Evolutionary conservation across 1,140 invertebrate species (phyloP), one percentile per base, ranked within the genome.

Genomic region (Trachymyrmex cornetzi): DNA sequence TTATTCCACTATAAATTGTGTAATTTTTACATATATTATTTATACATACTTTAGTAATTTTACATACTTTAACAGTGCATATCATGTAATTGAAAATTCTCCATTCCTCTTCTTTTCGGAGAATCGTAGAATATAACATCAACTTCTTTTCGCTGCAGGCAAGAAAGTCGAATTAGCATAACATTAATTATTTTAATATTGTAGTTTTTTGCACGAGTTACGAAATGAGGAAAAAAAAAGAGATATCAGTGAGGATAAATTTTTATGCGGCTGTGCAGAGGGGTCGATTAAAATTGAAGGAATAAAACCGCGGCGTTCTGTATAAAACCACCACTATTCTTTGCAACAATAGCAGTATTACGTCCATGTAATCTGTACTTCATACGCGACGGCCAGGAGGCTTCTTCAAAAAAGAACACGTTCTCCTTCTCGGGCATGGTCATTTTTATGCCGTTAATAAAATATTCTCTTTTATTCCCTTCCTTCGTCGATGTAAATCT

Each of bases 381-480:
- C 38, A 84, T 74, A 61, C 38, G 71, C 55, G 79, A 53, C 79
- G 66, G 59, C 38, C 50, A 30, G 66, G 38, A 82, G 53, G 53
- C 48, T 82, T 82, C 67, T 72, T 82, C 53, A 34, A 55, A 66
- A 72, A 82, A 72, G 66, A 48, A 82, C 67, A 82, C 38, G 24
- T 74, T 61, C 77, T 53, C 61, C 64, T 55, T 50, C 55, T 22
- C 55, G 57, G 14, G 67, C 44, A 55, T 24, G 80, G 55, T 84
- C 80, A 84, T 84, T 84, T 84, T 84, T 84, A 74, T 61, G 80
- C 69, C 69, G 38, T 84, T 84, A 84, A 84, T 84, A 84, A 75
- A 84, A 84, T 84, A 84, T 84, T 84, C 80, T 22, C 80, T 61
- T 84, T 84, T 61, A 71, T 75, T 75, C 57, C 55, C 69, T 50